Evolutionary conservation across 2,797 vertebrate genomes (phyloP).

Genomic region (Fundulus diaphanus): DNA sequence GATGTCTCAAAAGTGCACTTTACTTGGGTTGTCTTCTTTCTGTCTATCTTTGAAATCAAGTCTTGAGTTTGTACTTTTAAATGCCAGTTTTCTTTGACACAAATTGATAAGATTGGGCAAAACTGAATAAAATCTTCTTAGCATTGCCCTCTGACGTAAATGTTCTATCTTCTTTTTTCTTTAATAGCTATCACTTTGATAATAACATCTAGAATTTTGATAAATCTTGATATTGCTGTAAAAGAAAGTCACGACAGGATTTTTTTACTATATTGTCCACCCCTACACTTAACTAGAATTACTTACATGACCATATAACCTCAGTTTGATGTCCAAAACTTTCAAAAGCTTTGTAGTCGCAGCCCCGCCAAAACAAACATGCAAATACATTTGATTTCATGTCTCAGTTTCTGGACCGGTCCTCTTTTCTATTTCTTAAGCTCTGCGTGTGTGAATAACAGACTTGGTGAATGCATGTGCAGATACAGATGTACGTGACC

Average conservation of each 20-base stretch:
- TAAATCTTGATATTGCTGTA: neutral
- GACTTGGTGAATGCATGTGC: slow-evolving; percentile 39
- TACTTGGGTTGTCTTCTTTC: neutral
- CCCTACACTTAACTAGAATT: slow-evolving; percentile 20
- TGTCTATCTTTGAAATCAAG: neutral
- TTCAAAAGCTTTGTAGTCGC: slow-evolving; percentile 45
- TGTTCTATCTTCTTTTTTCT: neutral
- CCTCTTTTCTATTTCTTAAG: slow-evolving; percentile 31
- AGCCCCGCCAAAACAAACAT: slow-evolving; percentile 62
- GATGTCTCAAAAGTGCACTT: neutral
- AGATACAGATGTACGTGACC: slow-evolving; percentile 15
- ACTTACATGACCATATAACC: slow-evolving; percentile 5
- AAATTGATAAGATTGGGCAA: neutral
- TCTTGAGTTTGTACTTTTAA: neutral
- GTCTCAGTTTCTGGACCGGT: slow-evolving; percentile 56
- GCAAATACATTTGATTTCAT: slow-evolving; percentile 20
- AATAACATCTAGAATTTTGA: neutral
- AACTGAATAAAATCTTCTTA: neutral
- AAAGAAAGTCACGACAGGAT: neutral
- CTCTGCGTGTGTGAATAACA: slow-evolving; percentile 36
- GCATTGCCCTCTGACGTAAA: neutral
- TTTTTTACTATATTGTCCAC: neutral
- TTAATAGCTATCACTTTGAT: neutral
- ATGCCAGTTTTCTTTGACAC: no score
- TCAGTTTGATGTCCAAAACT: slow-evolving; percentile 32